These are phyloP conservation scores for Orycteropus afer DNA, from an alignment of 2,113 vertebrate genomes.

Conservation along the genomic window DNA sequence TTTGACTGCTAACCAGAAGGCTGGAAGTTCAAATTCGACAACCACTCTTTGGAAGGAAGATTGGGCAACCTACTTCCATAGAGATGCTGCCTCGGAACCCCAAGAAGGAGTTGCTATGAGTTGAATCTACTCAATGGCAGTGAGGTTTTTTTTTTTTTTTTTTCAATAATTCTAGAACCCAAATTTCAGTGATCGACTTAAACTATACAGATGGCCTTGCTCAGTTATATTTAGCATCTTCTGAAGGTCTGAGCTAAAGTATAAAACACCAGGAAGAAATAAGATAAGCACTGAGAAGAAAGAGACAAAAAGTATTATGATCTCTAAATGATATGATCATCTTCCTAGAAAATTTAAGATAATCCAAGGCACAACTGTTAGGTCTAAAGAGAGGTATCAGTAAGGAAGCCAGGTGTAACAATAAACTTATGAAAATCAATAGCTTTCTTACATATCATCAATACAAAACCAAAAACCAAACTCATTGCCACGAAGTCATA, in stretches of 20 bases:
- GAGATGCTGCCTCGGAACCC: too few relatives aligned
- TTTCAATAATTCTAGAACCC: too few relatives aligned
- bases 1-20: too few relatives aligned
- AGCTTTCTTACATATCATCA: not conserved
- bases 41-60: too few relatives aligned
- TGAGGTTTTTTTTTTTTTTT: too few relatives aligned
- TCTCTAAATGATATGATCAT: not conserved
- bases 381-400: not conserved
- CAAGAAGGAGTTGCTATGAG: too few relatives aligned
- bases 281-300: not conserved
- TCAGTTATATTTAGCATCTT: not conserved
- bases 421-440: not conserved
- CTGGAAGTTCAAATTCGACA: too few relatives aligned
- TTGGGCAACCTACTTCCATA: too few relatives aligned
- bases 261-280: not conserved
- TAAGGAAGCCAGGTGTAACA: not conserved
- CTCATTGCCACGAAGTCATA: too few relatives aligned
- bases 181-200: not conserved
- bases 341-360: not conserved
- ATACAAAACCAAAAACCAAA: too few relatives aligned
- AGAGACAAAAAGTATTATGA: not conserved
- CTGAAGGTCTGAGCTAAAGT: not conserved
- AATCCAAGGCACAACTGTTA: slow-evolving; percentile 21
- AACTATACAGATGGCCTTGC: not conserved
- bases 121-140: too few relatives aligned